Conservation (phyloP, 2,797 vertebrate species). For the Crenichthys baileyi region DNA sequence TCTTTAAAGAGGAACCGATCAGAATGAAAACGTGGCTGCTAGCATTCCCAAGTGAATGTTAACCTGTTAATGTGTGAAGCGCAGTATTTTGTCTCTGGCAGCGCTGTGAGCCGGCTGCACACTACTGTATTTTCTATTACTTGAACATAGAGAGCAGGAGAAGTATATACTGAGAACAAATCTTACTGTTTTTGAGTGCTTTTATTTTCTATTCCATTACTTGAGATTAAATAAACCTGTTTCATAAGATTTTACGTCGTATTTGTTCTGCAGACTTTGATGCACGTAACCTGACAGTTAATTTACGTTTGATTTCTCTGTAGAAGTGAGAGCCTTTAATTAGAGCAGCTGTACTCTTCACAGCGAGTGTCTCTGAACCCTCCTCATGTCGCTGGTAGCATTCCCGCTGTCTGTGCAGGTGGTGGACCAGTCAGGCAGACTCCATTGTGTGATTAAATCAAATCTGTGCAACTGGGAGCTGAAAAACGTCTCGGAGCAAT, state of each 20-base stretch:
- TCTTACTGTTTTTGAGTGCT: slow-evolving; percentile 53
- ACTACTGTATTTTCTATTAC: slow-evolving; percentile 71
- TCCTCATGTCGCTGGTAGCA: slow-evolving; percentile 12
- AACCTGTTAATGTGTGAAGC: slow-evolving; percentile 65
- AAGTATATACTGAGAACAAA: slow-evolving; percentile 20
- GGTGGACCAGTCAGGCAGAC: slow-evolving; percentile 11
- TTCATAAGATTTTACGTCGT: slow-evolving; percentile 58
- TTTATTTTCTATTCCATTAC: slow-evolving; percentile 64
- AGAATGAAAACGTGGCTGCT: slow-evolving; percentile 41
- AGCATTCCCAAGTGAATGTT: slow-evolving; percentile 67
- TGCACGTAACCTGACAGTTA: slow-evolving; percentile 9
- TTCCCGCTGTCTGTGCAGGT: slow-evolving; percentile 11
- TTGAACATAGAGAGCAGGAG: slow-evolving; percentile 50
- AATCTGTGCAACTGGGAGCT: slow-evolving; percentile 28
- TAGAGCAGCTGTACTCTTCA: slow-evolving; percentile 47
- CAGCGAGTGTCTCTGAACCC: slow-evolving; percentile 11
- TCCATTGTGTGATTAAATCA: slow-evolving; percentile 23
- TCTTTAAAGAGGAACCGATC: slow-evolving; percentile 43
- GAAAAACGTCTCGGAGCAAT: background rate
- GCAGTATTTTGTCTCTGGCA: slow-evolving; percentile 60
- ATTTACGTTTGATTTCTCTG: slow-evolving; percentile 17
- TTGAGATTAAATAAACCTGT: slow-evolving; percentile 70
- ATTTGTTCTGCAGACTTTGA: slow-evolving; percentile 38
- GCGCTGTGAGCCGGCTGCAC: slow-evolving; percentile 55
- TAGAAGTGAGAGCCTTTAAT: slow-evolving; percentile 48